Percentiles rank a stretch among this genome's conserved stretches.
Conservation (phyloP, 1,140 invertebrate species). For the Lysiphlebus fabarum region DNA sequence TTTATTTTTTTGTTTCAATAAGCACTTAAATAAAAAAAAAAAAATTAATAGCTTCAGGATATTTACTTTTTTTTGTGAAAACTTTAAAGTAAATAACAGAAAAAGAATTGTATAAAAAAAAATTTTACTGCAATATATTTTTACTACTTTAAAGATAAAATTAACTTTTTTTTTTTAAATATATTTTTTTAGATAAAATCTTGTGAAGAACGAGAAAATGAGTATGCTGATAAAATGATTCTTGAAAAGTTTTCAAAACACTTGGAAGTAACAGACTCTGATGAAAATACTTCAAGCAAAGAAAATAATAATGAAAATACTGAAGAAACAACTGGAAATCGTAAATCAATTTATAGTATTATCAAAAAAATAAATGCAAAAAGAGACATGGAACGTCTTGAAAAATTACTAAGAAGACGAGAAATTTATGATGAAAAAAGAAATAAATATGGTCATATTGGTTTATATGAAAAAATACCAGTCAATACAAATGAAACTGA, state of each 20-base stretch:
- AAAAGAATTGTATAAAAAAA: too few relatives aligned
- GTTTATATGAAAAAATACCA: conserved; percentile 13
- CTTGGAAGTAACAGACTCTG: conserved; percentile 2
- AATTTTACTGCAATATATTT: not conserved
- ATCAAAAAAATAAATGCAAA: conserved; percentile 22
- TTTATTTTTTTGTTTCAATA: too few relatives aligned
- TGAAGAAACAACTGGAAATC: conserved; percentile 16
- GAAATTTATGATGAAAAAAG: conserved; percentile 20
- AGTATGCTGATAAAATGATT: conserved; percentile 19
- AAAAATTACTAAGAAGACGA: conserved; percentile 20
- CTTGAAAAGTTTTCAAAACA: conserved; percentile 26
- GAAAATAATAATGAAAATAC: conserved; percentile 1
- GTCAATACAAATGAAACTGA: conserved; percentile 14
- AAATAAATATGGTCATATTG: conserved; percentile 14
- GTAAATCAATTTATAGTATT: not conserved
- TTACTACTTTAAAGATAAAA: not conserved
- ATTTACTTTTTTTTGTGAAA: too few relatives aligned
- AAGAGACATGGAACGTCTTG: conserved; percentile 18
- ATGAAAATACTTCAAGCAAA: conserved; percentile 6
- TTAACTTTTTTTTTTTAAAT: too few relatives aligned
- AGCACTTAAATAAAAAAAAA: too few relatives aligned
- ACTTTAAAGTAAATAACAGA: too few relatives aligned
- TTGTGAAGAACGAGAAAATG: conserved; percentile 30
- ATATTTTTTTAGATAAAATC: conserved; percentile 32
- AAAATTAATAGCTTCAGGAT: too few relatives aligned